Evolutionary conservation across 2,797 vertebrate species (phyloP), one percentile per base, ranked within the genome.

Genomic region (Eupleurogrammus muticus): DNA sequence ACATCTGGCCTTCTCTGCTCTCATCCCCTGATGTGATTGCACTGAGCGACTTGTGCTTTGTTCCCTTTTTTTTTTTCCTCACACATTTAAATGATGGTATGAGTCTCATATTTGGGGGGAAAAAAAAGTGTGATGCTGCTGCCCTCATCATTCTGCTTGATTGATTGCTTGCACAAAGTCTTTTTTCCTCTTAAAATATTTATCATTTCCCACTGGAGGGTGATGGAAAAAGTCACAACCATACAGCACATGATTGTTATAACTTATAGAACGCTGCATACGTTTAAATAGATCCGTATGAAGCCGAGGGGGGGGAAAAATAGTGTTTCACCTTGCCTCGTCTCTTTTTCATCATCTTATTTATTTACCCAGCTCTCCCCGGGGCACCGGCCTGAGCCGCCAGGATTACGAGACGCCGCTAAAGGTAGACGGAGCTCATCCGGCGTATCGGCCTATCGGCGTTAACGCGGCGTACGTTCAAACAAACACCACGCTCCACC

Each of bases 381-480:
- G 11, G n/a, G 70, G 58, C 66, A 20, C 51, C 19, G 2, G 23
- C 20, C 51, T 77, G 56, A 81, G 77, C 73, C 58, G 52, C 75
- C 5, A 66, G 68, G 82, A 86, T 89, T 82, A 89, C 59, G 78
- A 67, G 76, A 66, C 21, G 57, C 65, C 65, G 73, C 28, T 56
- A 70, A n/a, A 61, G 11, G n/a, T 46, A 83, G 82, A 67, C 49
- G 9, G 23, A 28, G 73, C 73, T 81, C 65, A 80, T 81, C 73
- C 69, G 65, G 79, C 61, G 17, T 79, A 81, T 85, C 87, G 34
- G 65, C 66, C 70, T 71, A 84, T 88, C 80, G 69, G 74, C 71
- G 56, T 84, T 86, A 79, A 79, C 69, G 14, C 5, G 16, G 68
- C 62, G 58, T 59, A 40, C 51, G 81, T 74, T 84, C 77, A 75